Evolutionary conservation across 2,797 vertebrate species (phyloP).

Genomic region (Danionella dracula): DNA sequence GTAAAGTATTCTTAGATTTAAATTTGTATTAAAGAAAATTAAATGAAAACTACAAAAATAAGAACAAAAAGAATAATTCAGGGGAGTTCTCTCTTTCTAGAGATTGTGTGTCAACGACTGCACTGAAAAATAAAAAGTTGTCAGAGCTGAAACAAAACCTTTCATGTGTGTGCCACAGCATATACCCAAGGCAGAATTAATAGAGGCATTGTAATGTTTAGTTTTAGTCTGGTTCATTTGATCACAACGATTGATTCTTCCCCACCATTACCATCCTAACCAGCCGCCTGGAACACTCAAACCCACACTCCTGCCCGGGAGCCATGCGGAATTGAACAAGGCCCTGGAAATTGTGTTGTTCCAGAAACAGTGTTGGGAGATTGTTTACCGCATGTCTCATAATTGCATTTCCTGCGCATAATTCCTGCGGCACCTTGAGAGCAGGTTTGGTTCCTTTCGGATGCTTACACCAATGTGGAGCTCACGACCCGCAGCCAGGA

Average conservation of each 20-base stretch:
- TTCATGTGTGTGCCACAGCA: no score
- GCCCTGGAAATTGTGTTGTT: constrained; percentile 76
- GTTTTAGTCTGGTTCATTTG: no score
- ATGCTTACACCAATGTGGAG: constrained; percentile 74
- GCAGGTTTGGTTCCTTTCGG: constrained; percentile 58
- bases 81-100: no score
- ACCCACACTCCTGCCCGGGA: constrained; percentile 65
- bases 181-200: no score
- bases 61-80: no score
- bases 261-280: constrained; percentile 81
- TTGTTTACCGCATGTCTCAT: constrained; percentile 85
- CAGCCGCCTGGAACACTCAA: constrained; percentile 75
- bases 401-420: constrained; percentile 89
- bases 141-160: no score
- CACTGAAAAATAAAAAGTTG: no score
- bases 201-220: no score
- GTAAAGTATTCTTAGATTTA: no score
- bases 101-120: no score
- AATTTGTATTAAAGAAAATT: no score
- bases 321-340: constrained; percentile 81
- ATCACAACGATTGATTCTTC: constrained; percentile 81
- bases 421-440: constrained; percentile 73
- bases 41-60: no score
- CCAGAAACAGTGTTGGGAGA: constrained; percentile 77
- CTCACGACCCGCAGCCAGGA: constrained; percentile 64